These are phyloP conservation scores for Cygnus olor DNA, from an alignment of 2,797 vertebrate genomes.

Conservation along the genomic window DNA sequence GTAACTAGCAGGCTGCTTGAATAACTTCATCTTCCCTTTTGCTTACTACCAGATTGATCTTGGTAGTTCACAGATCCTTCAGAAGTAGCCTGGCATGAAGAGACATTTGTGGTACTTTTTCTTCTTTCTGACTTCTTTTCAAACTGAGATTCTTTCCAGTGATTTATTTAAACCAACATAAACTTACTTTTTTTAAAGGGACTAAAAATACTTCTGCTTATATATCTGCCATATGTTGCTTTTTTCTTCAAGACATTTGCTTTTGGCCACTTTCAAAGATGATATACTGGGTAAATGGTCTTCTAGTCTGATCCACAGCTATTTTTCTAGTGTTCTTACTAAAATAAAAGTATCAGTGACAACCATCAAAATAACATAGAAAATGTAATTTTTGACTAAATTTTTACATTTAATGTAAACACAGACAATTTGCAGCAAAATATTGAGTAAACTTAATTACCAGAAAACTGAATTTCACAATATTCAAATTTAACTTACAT, in stretches of 20 bases:
- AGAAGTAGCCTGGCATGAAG: not conserved
- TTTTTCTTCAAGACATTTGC: not conserved
- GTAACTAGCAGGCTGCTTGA: not conserved
- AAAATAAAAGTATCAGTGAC: not conserved
- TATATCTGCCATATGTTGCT: not conserved
- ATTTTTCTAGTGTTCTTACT: not conserved
- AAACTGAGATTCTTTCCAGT: not conserved
- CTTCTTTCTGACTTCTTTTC: not conserved
- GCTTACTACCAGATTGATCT: not conserved
- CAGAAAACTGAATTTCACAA: not conserved
- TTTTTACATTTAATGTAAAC: not conserved
- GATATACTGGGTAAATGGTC: not conserved
- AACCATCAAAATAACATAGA: not conserved
- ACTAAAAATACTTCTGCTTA: conserved; percentile 25
- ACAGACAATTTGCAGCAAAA: not conserved
- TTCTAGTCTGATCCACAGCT: conserved; percentile 1
- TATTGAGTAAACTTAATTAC: not conserved
- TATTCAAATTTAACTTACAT: not conserved
- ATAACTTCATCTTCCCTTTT: not conserved
- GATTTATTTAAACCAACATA: conserved; percentile 27
- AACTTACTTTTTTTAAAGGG: not conserved
- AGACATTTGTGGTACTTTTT: not conserved
- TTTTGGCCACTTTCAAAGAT: not conserved
- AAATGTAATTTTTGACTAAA: not conserved
- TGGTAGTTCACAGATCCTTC: not conserved